A percentile compares a stretch with the other conserved stretches of the same genome.
Conservation (phyloP, 2,797 vertebrate genomes). For the Rhinophrynus dorsalis region DNA sequence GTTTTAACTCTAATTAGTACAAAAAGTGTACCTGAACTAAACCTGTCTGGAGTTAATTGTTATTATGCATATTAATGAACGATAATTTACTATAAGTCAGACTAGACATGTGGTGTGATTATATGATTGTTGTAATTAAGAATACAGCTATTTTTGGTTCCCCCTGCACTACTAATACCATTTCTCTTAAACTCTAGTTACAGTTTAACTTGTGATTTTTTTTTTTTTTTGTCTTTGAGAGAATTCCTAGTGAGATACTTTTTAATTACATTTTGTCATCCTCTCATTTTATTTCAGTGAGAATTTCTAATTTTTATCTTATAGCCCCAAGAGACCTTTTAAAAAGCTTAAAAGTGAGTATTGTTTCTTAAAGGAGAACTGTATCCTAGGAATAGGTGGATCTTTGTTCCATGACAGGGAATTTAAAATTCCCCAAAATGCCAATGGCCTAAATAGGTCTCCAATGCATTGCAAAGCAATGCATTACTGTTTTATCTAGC, state of each 20-base stretch:
- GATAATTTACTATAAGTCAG: slow-evolving; percentile 8
- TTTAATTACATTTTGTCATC: slow-evolving; percentile 21
- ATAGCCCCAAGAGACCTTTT: slow-evolving; percentile 48
- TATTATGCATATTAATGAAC: slow-evolving; percentile 5
- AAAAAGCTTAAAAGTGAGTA: not conserved
- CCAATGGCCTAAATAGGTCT: too few species aligned
- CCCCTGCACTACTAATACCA: slow-evolving; percentile 28
- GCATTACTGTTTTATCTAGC: too few species aligned
- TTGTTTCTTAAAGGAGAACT: too few species aligned
- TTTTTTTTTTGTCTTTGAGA: not conserved
- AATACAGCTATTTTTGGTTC: slow-evolving; percentile 14
- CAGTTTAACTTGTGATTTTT: too few species aligned
- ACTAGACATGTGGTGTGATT: slow-evolving; percentile 3
- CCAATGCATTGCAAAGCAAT: too few species aligned
- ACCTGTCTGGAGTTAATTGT: not conserved
- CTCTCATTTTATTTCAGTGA: slow-evolving; percentile 35
- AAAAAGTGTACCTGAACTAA: slow-evolving; percentile 27
- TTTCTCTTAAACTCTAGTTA: slow-evolving; percentile 13
- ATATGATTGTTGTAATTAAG: slow-evolving; percentile 2
- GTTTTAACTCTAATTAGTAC: slow-evolving; percentile 36
- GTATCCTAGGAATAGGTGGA: too few species aligned
- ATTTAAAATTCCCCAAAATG: too few species aligned
- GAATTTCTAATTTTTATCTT: slow-evolving; percentile 46
- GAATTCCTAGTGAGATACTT: slow-evolving; percentile 9
- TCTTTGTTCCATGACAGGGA: too few species aligned